Evolutionary conservation across 2,113 vertebrate species (phyloP).

Genomic region (Murina feae): DNA sequence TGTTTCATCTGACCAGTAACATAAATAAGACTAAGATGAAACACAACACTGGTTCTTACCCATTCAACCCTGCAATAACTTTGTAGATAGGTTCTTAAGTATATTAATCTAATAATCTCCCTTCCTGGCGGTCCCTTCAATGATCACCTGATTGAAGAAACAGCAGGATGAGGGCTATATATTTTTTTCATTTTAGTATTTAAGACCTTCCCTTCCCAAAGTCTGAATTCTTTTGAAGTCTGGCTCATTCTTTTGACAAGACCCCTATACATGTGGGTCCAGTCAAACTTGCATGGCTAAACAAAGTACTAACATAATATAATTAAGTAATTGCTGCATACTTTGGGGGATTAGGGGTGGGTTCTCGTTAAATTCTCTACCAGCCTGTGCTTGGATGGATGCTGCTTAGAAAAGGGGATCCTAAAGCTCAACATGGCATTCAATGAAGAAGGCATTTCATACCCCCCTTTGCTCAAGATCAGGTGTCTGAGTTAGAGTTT

Average conservation of each 20-base stretch:
- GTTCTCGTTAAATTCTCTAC: neutral
- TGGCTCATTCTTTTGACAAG: conserved; percentile 35
- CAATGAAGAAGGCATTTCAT: neutral
- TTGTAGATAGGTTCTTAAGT: conserved; percentile 27
- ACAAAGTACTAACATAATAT: neutral
- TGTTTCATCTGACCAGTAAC: neutral
- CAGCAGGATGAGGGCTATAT: neutral
- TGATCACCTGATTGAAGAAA: neutral
- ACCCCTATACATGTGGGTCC: neutral
- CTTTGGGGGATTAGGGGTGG: neutral
- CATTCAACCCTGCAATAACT: neutral
- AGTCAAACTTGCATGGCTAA: conserved; percentile 30
- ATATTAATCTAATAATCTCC: neutral
- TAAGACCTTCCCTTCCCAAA: conserved; percentile 7
- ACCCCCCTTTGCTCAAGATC: neutral
- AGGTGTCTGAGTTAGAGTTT: neutral
- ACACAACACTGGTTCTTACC: neutral
- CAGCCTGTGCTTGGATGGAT: neutral
- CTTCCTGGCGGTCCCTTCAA: neutral
- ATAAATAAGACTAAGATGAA: neutral
- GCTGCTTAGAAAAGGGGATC: neutral
- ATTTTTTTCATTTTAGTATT: conserved; percentile 17
- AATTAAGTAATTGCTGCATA: conserved; percentile 36
- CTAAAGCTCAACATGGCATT: neutral
- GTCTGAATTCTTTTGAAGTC: conserved; percentile 41